These are phyloP conservation scores for Quiscalus mexicanus DNA, from an alignment of 2,113 vertebrate genomes.

Conservation along the genomic window DNA sequence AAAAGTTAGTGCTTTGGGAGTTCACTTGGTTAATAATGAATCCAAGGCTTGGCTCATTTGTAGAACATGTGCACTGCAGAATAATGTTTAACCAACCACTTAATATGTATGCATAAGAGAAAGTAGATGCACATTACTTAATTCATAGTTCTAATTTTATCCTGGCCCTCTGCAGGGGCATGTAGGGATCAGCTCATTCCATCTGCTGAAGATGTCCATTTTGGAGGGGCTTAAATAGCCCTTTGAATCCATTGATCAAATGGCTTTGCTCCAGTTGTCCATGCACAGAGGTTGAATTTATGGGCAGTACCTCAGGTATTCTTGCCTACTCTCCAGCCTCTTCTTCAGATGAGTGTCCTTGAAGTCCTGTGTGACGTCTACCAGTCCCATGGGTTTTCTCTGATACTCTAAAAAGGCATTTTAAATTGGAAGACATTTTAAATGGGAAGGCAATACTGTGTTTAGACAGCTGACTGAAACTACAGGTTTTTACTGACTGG, in stretches of 20 bases:
- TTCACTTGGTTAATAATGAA: neutral
- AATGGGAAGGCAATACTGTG: neutral
- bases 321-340: neutral
- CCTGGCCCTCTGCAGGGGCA: neutral
- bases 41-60: neutral
- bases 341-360: neutral
- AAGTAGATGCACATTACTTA: neutral
- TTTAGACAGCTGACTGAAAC: neutral
- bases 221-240: neutral
- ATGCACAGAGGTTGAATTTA: neutral
- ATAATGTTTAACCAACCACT: neutral
- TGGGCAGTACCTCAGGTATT: neutral
- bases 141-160: neutral
- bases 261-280: neutral
- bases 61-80: neutral
- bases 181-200: neutral
- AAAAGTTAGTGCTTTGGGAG: neutral
- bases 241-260: neutral
- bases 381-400: neutral
- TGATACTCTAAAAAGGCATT: neutral
- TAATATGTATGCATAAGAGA: neutral
- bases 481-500: neutral
- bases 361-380: neutral
- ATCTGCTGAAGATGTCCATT: neutral
- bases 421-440: neutral